phyloP scores from a whole-genome alignment of 1,140 invertebrate genomes.

The Diprion similis region DNA sequence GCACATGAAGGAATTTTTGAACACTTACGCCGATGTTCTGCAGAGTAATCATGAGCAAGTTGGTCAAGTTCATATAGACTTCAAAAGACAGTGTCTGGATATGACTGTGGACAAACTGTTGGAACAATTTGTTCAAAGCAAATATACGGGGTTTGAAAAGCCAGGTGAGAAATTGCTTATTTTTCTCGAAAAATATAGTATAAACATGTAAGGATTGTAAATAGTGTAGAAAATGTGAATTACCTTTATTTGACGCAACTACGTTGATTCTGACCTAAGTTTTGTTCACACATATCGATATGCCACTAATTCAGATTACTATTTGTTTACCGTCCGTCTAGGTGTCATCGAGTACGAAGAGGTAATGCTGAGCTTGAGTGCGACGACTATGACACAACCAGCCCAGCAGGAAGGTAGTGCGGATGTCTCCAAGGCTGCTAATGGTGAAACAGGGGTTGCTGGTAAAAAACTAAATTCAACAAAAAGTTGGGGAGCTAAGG shows the following conservation, averaged over 20 bases:
- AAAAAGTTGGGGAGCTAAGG: conserved; percentile 53
- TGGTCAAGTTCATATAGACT: conserved; percentile 89
- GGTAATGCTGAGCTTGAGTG: conserved; percentile 57
- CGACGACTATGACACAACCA: conserved; percentile 43
- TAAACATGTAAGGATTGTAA: not conserved
- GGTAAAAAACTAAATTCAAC: conserved; percentile 58
- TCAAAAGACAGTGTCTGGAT: conserved; percentile 87
- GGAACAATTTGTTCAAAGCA: conserved; percentile 88
- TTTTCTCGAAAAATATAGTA: conserved; percentile 9
- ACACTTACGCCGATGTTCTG: conserved; percentile 85
- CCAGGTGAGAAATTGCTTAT: conserved; percentile 69
- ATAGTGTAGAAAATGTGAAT: not conserved
- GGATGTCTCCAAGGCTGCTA: conserved; percentile 51
- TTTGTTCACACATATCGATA: too few species aligned
- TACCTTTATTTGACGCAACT: conserved; percentile 7
- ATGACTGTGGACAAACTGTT: conserved; percentile 91
- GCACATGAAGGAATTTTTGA: conserved; percentile 96
- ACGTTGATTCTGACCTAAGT: too few species aligned
- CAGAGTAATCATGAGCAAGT: conserved; percentile 89
- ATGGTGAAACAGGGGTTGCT: conserved; percentile 59
- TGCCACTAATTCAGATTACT: too few species aligned
- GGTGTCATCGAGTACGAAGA: conserved; percentile 63
- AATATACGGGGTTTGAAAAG: conserved; percentile 90
- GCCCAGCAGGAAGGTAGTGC: conserved; percentile 41
- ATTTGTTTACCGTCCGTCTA: conserved; percentile 18